These are phyloP conservation scores for Lagorchestes hirsutus DNA, from an alignment of 2,797 vertebrate genomes.

Conservation along the genomic window DNA sequence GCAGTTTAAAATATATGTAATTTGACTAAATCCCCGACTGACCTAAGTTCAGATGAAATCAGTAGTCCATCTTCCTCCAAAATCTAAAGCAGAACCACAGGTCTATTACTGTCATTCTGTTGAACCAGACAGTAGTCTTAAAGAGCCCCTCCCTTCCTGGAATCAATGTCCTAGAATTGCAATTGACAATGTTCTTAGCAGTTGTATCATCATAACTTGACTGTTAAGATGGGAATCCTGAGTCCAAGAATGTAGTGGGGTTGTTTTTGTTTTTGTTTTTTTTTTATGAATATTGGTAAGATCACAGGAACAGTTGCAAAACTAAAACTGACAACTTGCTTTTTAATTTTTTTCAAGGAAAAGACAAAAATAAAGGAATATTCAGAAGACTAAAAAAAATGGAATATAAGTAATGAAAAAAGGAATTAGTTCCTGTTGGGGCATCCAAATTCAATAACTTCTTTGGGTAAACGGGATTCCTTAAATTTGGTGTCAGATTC, in stretches of 20 bases:
- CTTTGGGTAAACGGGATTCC: no score
- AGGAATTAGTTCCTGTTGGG: no score
- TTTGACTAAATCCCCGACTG: neutral
- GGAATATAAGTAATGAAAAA: no score
- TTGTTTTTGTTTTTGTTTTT: no score
- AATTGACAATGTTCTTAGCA: slow-evolving; percentile 34
- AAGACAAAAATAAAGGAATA: no score
- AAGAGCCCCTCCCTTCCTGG: slow-evolving; percentile 32
- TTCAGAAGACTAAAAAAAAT: no score
- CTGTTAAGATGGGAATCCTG: no score
- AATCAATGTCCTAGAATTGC: slow-evolving; percentile 21
- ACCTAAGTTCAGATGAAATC: neutral
- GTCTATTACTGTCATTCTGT: slow-evolving; percentile 40
- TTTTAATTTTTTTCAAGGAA: no score
- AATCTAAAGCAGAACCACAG: neutral
- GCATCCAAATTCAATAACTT: no score
- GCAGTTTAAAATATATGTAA: neutral
- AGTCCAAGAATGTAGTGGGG: no score
- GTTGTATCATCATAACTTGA: neutral
- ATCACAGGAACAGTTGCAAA: fast-evolving
- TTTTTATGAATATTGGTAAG: neutral
- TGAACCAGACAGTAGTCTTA: slow-evolving; percentile 6
- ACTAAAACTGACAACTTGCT: neutral
- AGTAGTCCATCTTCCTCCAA: neutral
- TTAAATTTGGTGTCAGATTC: no score